phyloP scores from a whole-genome alignment of 2,797 vertebrate genomes.

The Vireo griseus region DNA sequence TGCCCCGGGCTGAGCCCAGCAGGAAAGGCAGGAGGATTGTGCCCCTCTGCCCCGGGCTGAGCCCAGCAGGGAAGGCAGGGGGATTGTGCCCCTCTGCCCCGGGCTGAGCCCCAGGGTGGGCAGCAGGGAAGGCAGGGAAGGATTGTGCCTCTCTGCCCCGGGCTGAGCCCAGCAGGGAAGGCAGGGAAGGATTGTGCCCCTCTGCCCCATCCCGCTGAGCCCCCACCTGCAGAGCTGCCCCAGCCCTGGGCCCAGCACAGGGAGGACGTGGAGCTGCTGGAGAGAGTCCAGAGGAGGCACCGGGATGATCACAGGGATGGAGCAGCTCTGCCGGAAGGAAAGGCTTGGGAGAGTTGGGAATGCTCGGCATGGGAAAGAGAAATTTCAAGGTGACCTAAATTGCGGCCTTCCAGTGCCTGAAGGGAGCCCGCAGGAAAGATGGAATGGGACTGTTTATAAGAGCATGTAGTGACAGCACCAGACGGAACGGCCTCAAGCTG shows the following conservation, averaged over 20 bases:
- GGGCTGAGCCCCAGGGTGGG: too few species aligned
- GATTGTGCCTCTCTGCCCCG: background rate
- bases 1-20: background rate
- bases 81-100: too few species aligned
- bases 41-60: too few species aligned
- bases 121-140: too few species aligned
- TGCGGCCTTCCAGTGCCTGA: background rate
- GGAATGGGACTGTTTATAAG: too few species aligned
- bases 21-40: too few species aligned
- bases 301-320: background rate
- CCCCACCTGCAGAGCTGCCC: background rate
- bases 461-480: too few species aligned
- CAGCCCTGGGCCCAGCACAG: background rate
- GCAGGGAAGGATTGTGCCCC: too few species aligned
- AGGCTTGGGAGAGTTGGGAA: background rate
- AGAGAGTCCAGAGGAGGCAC: background rate
- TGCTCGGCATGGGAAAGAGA: background rate
- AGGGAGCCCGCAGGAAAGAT: too few species aligned
- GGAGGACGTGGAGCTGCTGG: background rate
- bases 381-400: background rate
- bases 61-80: too few species aligned
- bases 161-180: background rate
- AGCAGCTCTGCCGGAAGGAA: background rate
- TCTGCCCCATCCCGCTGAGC: background rate
- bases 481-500: too few species aligned